phyloP scores from a whole-genome alignment of 1,140 invertebrate species.

The Nixonia krombeini region DNA sequence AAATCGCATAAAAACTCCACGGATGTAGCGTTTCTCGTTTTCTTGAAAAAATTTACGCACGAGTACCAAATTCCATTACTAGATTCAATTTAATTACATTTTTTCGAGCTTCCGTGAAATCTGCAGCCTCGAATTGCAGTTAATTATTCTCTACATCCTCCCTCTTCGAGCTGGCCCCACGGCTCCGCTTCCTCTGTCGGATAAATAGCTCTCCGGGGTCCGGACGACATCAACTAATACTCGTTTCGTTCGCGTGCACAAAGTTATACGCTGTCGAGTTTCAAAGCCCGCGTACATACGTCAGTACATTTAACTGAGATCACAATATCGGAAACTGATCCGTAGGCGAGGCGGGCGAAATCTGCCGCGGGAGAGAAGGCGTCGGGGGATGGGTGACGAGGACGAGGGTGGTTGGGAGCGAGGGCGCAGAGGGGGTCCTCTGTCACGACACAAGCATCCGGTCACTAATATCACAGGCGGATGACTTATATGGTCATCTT shows the following conservation, averaged over 20 bases:
- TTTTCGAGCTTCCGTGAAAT: slow-evolving; percentile 18
- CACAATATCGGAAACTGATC: slow-evolving; percentile 53
- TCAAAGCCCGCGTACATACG: slow-evolving; percentile 8
- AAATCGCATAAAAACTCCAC: too few relatives aligned
- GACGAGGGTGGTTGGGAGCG: slow-evolving; percentile 15
- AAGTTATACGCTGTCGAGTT: slow-evolving; percentile 7
- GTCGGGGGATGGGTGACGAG: slow-evolving; percentile 9
- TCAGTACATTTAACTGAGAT: slow-evolving; percentile 37
- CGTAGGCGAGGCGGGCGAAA: slow-evolving; percentile 22
- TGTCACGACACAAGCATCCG: neutral
- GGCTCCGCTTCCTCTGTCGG: slow-evolving; percentile 9
- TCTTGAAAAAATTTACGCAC: slow-evolving; percentile 9
- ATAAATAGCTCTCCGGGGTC: slow-evolving; percentile 23
- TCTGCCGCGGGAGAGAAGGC: neutral
- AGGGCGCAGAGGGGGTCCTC: slow-evolving; percentile 1
- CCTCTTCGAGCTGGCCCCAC: slow-evolving; percentile 11
- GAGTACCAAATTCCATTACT: neutral
- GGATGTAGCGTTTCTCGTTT: too few relatives aligned
- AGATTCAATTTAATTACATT: slow-evolving; percentile 4
- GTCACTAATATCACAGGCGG: slow-evolving; percentile 58
- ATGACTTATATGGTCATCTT: slow-evolving; percentile 60
- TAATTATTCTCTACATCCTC: slow-evolving; percentile 29
- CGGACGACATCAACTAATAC: slow-evolving; percentile 51
- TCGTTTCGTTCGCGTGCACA: slow-evolving; percentile 9
- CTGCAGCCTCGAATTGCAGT: slow-evolving; percentile 23